Evolutionary conservation across 2,113 vertebrate genomes (phyloP).

Genomic region (Burhinus oedicnemus): DNA sequence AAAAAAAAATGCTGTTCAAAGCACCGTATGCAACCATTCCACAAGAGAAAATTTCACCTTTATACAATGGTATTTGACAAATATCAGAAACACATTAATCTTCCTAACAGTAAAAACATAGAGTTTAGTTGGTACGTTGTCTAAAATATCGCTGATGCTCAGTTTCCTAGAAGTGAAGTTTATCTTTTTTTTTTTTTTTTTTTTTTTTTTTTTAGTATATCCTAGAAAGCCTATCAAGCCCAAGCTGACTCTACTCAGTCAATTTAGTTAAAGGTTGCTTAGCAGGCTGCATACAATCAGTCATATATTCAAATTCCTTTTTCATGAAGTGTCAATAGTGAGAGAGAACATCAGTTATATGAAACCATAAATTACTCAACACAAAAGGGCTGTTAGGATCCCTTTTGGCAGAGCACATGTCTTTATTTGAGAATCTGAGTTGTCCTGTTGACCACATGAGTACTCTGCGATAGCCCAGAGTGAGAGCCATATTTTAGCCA

Average conservation of each 20-base stretch:
- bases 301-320: background rate
- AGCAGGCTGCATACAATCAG: background rate
- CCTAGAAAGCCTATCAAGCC: background rate
- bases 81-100: background rate
- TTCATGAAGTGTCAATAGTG: background rate
- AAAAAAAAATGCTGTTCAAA: background rate
- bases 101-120: background rate
- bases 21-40: background rate
- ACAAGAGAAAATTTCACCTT: background rate
- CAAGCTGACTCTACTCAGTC: background rate
- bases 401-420: background rate
- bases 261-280: background rate
- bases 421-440: background rate
- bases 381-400: background rate
- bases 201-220: background rate
- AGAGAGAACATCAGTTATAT: background rate
- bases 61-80: background rate
- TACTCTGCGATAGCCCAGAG: background rate
- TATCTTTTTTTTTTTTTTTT: background rate
- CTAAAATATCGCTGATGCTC: background rate
- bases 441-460: background rate
- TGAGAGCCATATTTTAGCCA: fast-evolving
- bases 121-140: background rate
- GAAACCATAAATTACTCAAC: background rate
- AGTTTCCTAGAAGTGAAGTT: background rate